Evolutionary conservation across 2,113 vertebrate genomes (phyloP), one percentile per base, ranked within the genome.

Genomic region (Nerophis lumbriciformis): DNA sequence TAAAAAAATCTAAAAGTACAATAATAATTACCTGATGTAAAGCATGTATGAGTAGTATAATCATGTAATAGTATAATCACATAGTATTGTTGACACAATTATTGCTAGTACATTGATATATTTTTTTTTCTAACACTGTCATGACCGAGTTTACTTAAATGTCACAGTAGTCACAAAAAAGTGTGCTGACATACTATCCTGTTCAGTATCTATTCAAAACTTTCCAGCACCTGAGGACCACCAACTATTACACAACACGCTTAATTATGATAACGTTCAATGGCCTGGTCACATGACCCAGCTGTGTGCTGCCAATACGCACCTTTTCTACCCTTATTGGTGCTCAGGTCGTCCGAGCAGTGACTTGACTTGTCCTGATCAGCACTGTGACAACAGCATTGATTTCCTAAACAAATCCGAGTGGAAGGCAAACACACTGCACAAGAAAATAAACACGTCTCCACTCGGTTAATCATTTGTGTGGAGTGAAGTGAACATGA

Each of bases 401-500:
- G 56, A 59, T 65, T 71, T 57, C 1, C 44, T 57, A 64, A 14
- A 68, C 8, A 42, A 38, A 68, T 59, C 59, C 49, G 12, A 37
- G 10, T 38, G 10, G 36, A 13, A 50, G n/a, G 35, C 21, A 58
- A 66, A 45, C 38, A n/a, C 48, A 56, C 63, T 53, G 15, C 44
- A 61, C 38, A 6, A 39, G 38, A 42, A 42, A 37, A 55, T 59
- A 63, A 75, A 61, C 52, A 63, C 50, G 48, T 58, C 36, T 56
- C 14, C 14, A 39, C 11, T 13, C 5, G 16, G 44, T 19, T 56
- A 36, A 63, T 57, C 21, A 69, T 65, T 72, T 66, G 57, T 63
- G 59, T 54, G 39, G 48, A 53, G 53, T 48, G 36, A 49, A 72
- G 68, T 37, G 49, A 69, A 74, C 58, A 53, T 12, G 57, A 57